Evolutionary conservation across 2,113 vertebrate genomes (phyloP).

Genomic region (Mugil cephalus): DNA sequence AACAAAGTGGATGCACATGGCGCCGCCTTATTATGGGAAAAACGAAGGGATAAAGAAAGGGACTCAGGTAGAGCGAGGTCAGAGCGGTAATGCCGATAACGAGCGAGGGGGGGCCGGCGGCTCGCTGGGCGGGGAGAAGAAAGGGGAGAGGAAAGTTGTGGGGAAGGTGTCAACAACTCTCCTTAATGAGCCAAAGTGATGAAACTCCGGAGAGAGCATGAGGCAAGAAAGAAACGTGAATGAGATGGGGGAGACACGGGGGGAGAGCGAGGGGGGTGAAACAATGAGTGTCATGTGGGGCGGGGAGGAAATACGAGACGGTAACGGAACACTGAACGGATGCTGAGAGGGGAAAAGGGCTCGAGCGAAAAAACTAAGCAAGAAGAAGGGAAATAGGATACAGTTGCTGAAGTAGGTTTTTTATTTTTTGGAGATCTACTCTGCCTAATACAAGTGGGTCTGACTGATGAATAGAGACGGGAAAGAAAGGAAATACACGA

Average conservation of each 20-base stretch:
- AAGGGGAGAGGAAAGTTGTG: background rate
- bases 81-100: background rate
- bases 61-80: background rate
- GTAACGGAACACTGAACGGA: background rate
- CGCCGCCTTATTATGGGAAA: conserved; percentile 16
- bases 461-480: background rate
- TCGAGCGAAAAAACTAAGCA: background rate
- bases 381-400: background rate
- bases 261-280: background rate
- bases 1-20: conserved; percentile 4
- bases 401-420: conserved; percentile 2
- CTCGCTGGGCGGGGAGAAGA: background rate
- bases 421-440: conserved; percentile 8
- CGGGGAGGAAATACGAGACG: background rate
- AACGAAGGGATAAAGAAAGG: conserved; percentile 17
- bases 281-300: background rate
- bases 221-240: fast-evolving
- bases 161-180: conserved; percentile 20
- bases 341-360: background rate
- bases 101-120: background rate
- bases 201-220: conserved; percentile 18
- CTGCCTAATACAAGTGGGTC: background rate
- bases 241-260: background rate
- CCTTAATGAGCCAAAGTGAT: conserved; percentile 52
- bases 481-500: background rate